Conservation (phyloP, 2,888 invertebrate genomes). For the Oscheius myriophilus region DNA sequence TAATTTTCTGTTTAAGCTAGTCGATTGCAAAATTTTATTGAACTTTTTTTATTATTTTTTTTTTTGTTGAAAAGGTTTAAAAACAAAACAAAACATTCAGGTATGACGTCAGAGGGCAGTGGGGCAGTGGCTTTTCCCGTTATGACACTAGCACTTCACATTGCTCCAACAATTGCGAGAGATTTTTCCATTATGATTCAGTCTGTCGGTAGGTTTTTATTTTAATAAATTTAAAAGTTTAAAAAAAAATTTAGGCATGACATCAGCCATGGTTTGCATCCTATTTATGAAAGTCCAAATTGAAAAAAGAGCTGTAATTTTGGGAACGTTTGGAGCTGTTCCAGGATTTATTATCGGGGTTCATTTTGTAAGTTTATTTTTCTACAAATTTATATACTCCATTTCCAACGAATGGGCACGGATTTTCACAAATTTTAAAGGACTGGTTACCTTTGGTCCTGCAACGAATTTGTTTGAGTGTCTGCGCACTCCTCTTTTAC, state of each 20-base stretch:
- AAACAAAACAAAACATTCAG: neutral
- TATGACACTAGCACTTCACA: slow-evolving; percentile 21
- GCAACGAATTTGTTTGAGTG: too few species aligned
- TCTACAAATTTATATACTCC: too few species aligned
- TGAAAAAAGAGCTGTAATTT: slow-evolving; percentile 63
- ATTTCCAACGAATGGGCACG: too few species aligned
- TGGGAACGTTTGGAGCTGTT: slow-evolving; percentile 64
- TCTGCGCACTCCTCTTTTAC: too few species aligned
- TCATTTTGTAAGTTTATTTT: slow-evolving; percentile 37
- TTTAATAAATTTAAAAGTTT: neutral
- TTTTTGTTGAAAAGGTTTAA: too few species aligned
- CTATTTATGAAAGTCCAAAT: slow-evolving; percentile 67
- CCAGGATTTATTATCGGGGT: slow-evolving; percentile 69
- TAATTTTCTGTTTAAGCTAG: too few species aligned
- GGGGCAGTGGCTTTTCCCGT: slow-evolving; percentile 26
- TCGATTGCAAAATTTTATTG: too few species aligned
- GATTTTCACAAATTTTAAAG: too few species aligned
- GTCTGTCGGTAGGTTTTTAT: neutral
- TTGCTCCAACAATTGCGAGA: slow-evolving; percentile 10
- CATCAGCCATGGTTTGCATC: slow-evolving; percentile 68
- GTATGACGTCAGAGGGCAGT: slow-evolving; percentile 18
- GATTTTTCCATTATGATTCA: slow-evolving; percentile 24
- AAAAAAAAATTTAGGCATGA: slow-evolving; percentile 59
- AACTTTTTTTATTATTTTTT: too few species aligned
- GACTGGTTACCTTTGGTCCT: too few species aligned